Evolutionary conservation across 2,888 invertebrate genomes (phyloP), one percentile per base, ranked within the genome.

Genomic region (Chrysolina americana): DNA sequence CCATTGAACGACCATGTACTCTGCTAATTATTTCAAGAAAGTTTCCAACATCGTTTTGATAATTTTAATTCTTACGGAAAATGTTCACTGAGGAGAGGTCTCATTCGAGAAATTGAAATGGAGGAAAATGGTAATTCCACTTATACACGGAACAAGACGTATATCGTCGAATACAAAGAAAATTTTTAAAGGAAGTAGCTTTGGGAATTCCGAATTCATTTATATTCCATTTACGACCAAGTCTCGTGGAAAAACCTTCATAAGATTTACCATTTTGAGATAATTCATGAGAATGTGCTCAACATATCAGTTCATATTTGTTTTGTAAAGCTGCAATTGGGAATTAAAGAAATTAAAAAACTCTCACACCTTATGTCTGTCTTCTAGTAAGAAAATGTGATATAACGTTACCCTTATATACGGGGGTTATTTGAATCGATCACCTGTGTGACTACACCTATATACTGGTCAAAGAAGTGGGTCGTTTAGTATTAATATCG

Each of bases 11-110:
- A 10, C 19, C 21, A 53, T 21, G 53, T 53, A 21, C 21, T 13
- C 13, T 21, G 53, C 53, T 53, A 23, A 53, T 53, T 53, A 53
- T 53, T 13, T 53, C 21, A 53, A 53, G 11, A 53, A 53, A 53
- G 6, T 53, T 53, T 19, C 0, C 53, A 53, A 53, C 21, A 21
- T 53, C 53, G 23, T 53, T 53, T 11, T 21, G 21, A 23, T 53
- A 53, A 53, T 53, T 53, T 21, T 13, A 21, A 53, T 21, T 53
- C 53, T 13, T 15, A 11, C 2, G 53, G 13, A 15, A 5, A 21
- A 53, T 21, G 53, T 21, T 1, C 0, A 13, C 5, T 11, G 21
- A 53, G 19, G 19, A 9, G 13, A 53, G 10, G 53, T 53, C 21
- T 53, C 23, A 53, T 53, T 10, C 53, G 13, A 5, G 11, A 53